A percentile compares a stretch with the other conserved stretches of the same genome.
Evolutionary conservation across 2,888 invertebrate species (phyloP).

Genomic region (Dryococelus australis): DNA sequence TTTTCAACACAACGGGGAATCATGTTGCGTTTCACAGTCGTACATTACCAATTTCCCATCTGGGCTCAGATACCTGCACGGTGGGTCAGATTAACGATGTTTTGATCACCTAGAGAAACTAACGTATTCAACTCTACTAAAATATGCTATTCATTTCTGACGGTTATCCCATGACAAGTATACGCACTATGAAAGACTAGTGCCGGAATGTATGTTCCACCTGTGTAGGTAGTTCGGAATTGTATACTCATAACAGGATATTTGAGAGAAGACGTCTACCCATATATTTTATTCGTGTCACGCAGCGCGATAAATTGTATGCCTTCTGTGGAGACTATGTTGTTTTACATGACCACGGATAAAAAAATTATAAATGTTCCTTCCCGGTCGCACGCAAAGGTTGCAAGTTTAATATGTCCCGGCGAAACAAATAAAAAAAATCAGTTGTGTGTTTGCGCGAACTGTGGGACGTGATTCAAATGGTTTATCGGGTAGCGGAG

Average conservation of each 20-base stretch:
- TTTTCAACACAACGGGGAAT: too few relatives aligned
- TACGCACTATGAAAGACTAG: too few relatives aligned
- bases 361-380: neutral
- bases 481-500: neutral
- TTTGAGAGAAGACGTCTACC: neutral
- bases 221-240: too few relatives aligned
- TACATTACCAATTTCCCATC: too few relatives aligned
- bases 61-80: too few relatives aligned
- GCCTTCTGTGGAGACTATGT: neutral
- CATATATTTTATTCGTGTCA: neutral
- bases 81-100: too few relatives aligned
- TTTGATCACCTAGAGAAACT: too few relatives aligned
- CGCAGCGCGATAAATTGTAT: neutral
- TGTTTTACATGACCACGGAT: neutral
- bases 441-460: neutral
- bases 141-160: too few relatives aligned
- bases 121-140: too few relatives aligned
- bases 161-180: too few relatives aligned
- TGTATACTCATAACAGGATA: neutral
- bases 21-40: too few relatives aligned
- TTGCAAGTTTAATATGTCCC: neutral
- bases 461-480: neutral
- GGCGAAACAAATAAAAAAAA: neutral
- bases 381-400: neutral
- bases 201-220: too few relatives aligned